These are phyloP conservation scores for Anisognathus igniventris DNA, from an alignment of 2,797 vertebrate genomes.

Conservation along the genomic window DNA sequence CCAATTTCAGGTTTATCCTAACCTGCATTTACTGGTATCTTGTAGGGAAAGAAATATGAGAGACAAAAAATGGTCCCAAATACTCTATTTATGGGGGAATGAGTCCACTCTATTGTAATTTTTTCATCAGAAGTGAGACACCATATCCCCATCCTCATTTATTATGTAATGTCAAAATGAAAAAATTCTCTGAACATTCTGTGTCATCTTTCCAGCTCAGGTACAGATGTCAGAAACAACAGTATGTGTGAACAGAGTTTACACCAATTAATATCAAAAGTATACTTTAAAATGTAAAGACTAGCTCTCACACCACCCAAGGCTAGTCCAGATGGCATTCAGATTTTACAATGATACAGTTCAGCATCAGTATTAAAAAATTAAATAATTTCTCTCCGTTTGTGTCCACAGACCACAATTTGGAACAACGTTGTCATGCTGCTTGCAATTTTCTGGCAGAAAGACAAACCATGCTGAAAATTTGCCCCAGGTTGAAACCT, in stretches of 20 bases:
- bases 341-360: background rate
- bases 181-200: background rate
- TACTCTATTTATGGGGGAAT: background rate
- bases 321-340: background rate
- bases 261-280: background rate
- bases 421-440: background rate
- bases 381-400: background rate
- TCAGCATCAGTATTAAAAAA: background rate
- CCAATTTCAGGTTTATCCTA: background rate
- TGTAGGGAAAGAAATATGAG: background rate
- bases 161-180: background rate
- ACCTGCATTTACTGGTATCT: background rate
- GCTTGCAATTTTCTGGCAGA: background rate
- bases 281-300: background rate
- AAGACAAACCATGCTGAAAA: background rate
- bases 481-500: background rate
- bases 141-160: background rate
- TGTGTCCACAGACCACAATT: background rate
- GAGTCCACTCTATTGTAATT: background rate
- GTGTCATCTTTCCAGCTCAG: background rate
- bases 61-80: background rate
- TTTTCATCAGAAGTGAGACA: background rate
- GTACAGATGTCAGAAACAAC: background rate
- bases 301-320: background rate
- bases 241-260: background rate